phyloP scores from a whole-genome alignment of 2,888 invertebrate species.

The Ornithoptera priamus region DNA sequence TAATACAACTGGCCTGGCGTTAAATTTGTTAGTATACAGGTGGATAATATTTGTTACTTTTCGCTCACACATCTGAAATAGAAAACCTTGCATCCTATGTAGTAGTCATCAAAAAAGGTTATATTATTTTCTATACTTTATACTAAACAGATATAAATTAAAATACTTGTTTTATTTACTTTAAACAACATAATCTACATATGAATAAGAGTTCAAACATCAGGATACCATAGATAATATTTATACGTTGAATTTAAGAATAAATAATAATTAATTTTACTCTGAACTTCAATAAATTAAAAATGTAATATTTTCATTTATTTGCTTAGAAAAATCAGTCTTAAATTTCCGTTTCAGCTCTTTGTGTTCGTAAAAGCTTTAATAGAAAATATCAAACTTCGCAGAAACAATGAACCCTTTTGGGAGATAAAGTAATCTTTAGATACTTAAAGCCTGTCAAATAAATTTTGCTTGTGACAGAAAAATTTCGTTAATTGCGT shows the following conservation, averaged over 20 bases:
- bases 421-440: slow-evolving; percentile 2
- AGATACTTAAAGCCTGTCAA: not conserved
- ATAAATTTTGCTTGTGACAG: slow-evolving; percentile 3
- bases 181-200: too few species aligned
- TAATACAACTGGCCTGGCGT: too few species aligned
- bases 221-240: too few species aligned
- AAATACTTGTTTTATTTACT: too few species aligned
- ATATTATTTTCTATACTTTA: too few species aligned
- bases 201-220: too few species aligned
- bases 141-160: too few species aligned
- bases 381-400: slow-evolving; percentile 3
- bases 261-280: not conserved
- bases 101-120: too few species aligned
- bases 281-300: not conserved
- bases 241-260: not conserved
- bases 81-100: too few species aligned
- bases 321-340: not conserved
- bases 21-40: too few species aligned
- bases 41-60: too few species aligned
- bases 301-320: not conserved
- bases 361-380: not conserved
- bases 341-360: not conserved
- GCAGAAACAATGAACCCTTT: slow-evolving; percentile 7
- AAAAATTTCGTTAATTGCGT: not conserved
- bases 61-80: too few species aligned